Base-by-base conservation (phyloP, 2,797 vertebrate species). In the Pipistrellus pipistrellus region DNA sequence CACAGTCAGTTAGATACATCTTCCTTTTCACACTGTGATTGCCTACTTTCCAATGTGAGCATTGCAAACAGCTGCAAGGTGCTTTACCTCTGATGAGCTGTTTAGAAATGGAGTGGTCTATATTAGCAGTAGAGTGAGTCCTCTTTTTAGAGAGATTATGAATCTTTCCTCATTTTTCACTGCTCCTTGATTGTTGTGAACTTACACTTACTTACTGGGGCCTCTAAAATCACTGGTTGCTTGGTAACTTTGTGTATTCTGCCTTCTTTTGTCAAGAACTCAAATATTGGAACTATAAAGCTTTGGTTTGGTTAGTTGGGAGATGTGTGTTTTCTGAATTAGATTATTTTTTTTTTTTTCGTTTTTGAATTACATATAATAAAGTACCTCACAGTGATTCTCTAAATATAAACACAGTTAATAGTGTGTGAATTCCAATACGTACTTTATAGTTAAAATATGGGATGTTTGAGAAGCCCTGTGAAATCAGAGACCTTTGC, bases 311-410 rank as follows among this genome's bases (percentile, higher is more conserved):
- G 25, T 32, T 94, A 80, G 3, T 51, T 55, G 21, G 12, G 53
- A 62, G n/a, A 35, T 55, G 6, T 44, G 21, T 78, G 18, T 88
- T 10, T 64, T 76, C 44, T 90, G 51, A 86, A 72, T 88, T 46
- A 83, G 30, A 88, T 41, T 73, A 88, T 41, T 73, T 13, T 18
- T 86, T 93, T 93, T 94, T 93, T 95, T 91, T 64, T 30, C 62
- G 21, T 76, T 84, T 72, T 44, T 94, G 55, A 87, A 44, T 83
- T 86, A 68, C 5, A 21, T 68, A 20, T 90, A 15, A 35, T 91
- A 80, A 90, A 75, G 27, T 88, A 62, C 35, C 23, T 75, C 13
- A 21, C 1, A 17, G 27, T 92, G 69, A 85, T 85, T 84, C 62
- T 91, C 30, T 86, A 86, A 81, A 69, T 81, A 88, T 93, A 38